Conservation (phyloP, 2,113 vertebrate species). For the Xenus cinereus region DNA sequence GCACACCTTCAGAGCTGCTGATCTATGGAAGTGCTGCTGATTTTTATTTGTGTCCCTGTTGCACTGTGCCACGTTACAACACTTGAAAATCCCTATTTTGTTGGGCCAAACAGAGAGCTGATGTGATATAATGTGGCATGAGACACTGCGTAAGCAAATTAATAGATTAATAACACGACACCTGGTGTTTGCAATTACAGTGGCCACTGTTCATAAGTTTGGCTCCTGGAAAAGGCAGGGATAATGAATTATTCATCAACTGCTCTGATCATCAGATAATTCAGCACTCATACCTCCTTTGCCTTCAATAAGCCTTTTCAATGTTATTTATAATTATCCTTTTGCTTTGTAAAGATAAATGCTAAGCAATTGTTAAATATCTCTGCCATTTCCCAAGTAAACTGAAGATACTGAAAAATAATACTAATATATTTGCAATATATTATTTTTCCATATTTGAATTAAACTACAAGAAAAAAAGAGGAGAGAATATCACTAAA, state of each 20-base stretch:
- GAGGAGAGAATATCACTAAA: neutral
- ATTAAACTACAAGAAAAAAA: neutral
- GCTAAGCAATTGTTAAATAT: slow-evolving; percentile 52
- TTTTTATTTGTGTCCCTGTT: neutral
- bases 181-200: neutral
- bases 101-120: neutral
- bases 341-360: slow-evolving; percentile 22
- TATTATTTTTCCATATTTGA: neutral
- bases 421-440: neutral
- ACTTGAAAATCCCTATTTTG: neutral
- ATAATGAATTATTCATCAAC: slow-evolving; percentile 54
- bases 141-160: slow-evolving; percentile 16
- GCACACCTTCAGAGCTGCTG: neutral
- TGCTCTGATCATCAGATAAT: slow-evolving; percentile 19
- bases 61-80: neutral
- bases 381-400: slow-evolving; percentile 34
- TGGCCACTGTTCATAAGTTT: neutral
- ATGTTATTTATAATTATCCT: slow-evolving; percentile 40
- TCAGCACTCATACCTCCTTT: slow-evolving; percentile 9
- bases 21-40: neutral
- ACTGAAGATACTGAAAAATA: slow-evolving; percentile 35
- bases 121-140: neutral
- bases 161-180: neutral
- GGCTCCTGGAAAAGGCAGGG: neutral
- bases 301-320: slow-evolving; percentile 36